phyloP scores from a whole-genome alignment of 2,888 invertebrate species.

The Gasteruption jaculator region DNA sequence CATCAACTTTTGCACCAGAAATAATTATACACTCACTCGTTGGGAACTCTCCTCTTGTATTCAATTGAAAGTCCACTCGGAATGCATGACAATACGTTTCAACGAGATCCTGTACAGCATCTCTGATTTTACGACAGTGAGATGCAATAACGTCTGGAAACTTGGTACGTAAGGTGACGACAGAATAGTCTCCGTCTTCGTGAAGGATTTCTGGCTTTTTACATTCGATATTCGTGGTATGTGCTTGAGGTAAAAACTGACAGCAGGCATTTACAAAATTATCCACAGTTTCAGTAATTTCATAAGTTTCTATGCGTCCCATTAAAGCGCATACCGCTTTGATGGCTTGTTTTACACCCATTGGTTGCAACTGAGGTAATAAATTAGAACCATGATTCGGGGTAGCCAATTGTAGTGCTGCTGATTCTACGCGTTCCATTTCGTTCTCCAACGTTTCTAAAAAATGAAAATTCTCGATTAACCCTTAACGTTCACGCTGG shows the following conservation, averaged over 20 bases:
- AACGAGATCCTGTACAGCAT: constrained; percentile 77
- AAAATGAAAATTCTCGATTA: no score
- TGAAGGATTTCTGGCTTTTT: constrained; percentile 63
- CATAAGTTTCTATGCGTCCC: constrained; percentile 83
- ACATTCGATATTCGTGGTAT: constrained; percentile 46
- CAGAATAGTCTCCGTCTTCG: constrained; percentile 68
- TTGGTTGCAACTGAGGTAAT: constrained; percentile 57
- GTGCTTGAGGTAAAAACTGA: constrained; percentile 50
- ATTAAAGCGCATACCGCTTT: constrained; percentile 89
- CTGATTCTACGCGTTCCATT: constrained; percentile 69
- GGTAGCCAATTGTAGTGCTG: constrained; percentile 53
- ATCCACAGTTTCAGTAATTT: constrained; percentile 75
- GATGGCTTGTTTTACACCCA: constrained; percentile 82
- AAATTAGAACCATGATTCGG: constrained; percentile 44
- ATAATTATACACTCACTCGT: constrained; percentile 48
- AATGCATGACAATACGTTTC: constrained; percentile 83
- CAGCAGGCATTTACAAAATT: constrained; percentile 61
- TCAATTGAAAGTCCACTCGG: constrained; percentile 76
- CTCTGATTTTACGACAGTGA: constrained; percentile 70
- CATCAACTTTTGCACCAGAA: not conserved
- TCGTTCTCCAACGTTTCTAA: constrained; percentile 78
- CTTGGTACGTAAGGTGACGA: constrained; percentile 59
- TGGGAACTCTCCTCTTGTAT: constrained; percentile 57
- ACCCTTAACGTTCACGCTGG: no score
- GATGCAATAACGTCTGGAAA: constrained; percentile 60